Percentiles rank a stretch among this genome's conserved stretches.
Conservation (phyloP, 2,888 invertebrate genomes). For the Caenorhabditis japonica region DNA sequence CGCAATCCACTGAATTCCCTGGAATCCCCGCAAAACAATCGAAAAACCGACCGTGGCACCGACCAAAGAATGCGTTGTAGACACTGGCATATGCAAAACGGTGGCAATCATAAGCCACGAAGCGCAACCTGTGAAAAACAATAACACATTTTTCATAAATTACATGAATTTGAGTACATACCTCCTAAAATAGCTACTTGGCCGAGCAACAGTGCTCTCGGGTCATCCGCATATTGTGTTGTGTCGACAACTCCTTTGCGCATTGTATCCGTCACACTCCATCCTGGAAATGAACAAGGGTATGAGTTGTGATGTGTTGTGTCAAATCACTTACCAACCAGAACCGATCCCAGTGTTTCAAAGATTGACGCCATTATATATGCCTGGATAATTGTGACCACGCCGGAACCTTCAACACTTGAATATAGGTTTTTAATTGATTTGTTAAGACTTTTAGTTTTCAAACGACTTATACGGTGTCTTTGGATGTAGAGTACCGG, state of each 20-base stretch:
- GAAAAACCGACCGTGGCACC: conserved; percentile 97
- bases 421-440: too few relatives aligned
- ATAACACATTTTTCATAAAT: too few relatives aligned
- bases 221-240: conserved; percentile 86
- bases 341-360: conserved; percentile 93
- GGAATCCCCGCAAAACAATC: conserved; percentile 88
- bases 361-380: conserved; percentile 95
- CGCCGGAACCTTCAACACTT: conserved; percentile 51
- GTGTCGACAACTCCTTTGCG: conserved; percentile 95
- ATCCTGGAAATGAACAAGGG: too few relatives aligned
- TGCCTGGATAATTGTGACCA: conserved; percentile 87
- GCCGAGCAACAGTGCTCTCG: conserved; percentile 89
- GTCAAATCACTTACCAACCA: conserved; percentile 88
- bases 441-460: too few relatives aligned
- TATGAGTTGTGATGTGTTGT: too few relatives aligned
- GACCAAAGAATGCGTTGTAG: conserved; percentile 97
- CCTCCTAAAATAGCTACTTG: conserved; percentile 82
- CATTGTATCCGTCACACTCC: conserved; percentile 94
- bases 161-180: neutral
- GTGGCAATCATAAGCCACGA: conserved; percentile 94
- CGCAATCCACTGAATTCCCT: conserved; percentile 88
- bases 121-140: conserved; percentile 83
- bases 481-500: too few relatives aligned
- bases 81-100: conserved; percentile 92
- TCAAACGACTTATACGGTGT: too few relatives aligned